Evolutionary conservation across 2,888 invertebrate genomes (phyloP).

Genomic region (Drosophila stalkeri): DNA sequence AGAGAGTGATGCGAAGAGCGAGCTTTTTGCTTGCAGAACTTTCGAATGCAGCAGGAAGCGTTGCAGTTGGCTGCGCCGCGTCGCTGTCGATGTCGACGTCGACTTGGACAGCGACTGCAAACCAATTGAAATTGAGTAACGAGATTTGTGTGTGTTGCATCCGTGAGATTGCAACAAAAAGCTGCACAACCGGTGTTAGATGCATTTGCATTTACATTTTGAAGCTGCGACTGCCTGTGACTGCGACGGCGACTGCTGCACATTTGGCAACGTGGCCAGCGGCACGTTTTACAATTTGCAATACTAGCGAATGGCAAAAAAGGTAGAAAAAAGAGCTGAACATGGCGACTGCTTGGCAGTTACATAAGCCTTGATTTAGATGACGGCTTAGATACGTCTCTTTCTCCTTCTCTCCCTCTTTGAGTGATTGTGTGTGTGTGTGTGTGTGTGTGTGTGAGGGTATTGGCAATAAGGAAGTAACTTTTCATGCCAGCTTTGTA

Average conservation of each 20-base stretch:
- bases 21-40: slow-evolving; percentile 60
- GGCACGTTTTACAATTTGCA: slow-evolving; percentile 73
- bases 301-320: slow-evolving; percentile 49
- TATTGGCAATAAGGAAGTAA: slow-evolving; percentile 79
- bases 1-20: slow-evolving; percentile 18
- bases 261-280: slow-evolving; percentile 66
- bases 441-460: slow-evolving; percentile 30
- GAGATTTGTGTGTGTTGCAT: slow-evolving; percentile 65
- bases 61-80: slow-evolving; percentile 42
- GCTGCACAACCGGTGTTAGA: slow-evolving; percentile 80
- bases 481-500: slow-evolving; percentile 71
- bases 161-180: slow-evolving; percentile 67
- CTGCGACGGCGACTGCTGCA: slow-evolving; percentile 43
- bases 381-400: slow-evolving; percentile 67
- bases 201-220: slow-evolving; percentile 81
- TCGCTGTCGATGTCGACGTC: slow-evolving; percentile 15
- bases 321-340: slow-evolving; percentile 37
- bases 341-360: slow-evolving; percentile 67
- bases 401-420: not conserved
- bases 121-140: slow-evolving; percentile 81
- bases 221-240: slow-evolving; percentile 44
- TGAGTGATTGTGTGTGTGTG: slow-evolving; percentile 20
- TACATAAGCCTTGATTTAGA: slow-evolving; percentile 80
- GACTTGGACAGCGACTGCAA: slow-evolving; percentile 45
- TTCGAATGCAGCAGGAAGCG: slow-evolving; percentile 67